Evolutionary conservation across 2,888 invertebrate genomes (phyloP), one percentile per base, ranked within the genome.

Genomic region (Fabriciana adippe): DNA sequence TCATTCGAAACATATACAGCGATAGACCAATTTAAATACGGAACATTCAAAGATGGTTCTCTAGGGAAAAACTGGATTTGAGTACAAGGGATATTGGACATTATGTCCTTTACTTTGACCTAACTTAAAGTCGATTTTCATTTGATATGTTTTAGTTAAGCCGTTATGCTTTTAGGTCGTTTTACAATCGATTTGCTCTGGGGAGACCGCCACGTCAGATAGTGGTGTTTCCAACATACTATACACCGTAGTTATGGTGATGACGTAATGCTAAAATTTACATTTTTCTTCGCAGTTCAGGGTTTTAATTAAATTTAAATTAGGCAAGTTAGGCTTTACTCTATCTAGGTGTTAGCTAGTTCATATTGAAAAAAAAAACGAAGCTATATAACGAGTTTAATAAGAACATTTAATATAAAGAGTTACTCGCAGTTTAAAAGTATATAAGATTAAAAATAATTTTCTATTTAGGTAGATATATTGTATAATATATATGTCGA

Each of bases 11-110:
- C 2, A 1, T 8, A 35, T 53, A 72, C 79, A 86, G 84, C 85
- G 87, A 89, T 90, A 90, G 81, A 86, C 79, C 88, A 86, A 88
- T 91, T 90, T 87, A 83, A 86, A 88, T 87, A 90, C 89, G 85
- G 89, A 88, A 84, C 89, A 81, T 79, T 81, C 81, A 83, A 89
- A 92, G 92, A 92, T 92, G 91, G 92, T 88, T 90, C 92, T 92
- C 90, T 86, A 86, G 91, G 92, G 92, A 92, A 92, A 90, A 90
- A 79, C 85, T 80, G 78, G 77, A 74, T 74, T 72, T 56, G 64
- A 45, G 55, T 70, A 68, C 75, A 86, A 55, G 77, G 83, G 72
- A 80, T 81, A 84, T 76, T 83, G 65, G 50, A 16, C 75, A 55
- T 71, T 81, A 75, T 68, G 26, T 0, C 1, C 2, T 1, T 11